Conservation (phyloP, 2,888 invertebrate species). For the Antheraea assamensis region DNA sequence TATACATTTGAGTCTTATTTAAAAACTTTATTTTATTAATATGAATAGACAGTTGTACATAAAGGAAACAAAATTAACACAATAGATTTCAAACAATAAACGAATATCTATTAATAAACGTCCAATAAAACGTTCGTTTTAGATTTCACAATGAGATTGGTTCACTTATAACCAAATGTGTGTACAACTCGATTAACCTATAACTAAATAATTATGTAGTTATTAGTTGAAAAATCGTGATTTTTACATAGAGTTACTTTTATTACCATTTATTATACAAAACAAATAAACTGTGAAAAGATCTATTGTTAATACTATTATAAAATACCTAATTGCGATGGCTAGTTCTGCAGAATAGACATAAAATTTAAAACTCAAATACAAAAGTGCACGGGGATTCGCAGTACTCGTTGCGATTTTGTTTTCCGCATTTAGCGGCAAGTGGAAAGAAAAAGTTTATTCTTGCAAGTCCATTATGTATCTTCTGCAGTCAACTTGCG, state of each 20-base stretch:
- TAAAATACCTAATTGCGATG: conserved; percentile 17
- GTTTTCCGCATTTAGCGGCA: conserved; percentile 43
- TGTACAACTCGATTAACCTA: neutral
- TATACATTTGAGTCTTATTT: no score
- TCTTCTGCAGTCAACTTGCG: conserved; percentile 24
- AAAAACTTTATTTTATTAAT: no score
- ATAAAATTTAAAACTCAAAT: conserved; percentile 26
- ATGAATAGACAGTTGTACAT: neutral
- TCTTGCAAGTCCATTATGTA: conserved; percentile 12
- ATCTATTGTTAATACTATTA: neutral
- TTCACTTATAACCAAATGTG: no score
- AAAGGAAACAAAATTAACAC: neutral
- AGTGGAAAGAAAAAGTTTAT: conserved; percentile 38
- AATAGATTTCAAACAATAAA: neutral
- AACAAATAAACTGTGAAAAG: neutral
- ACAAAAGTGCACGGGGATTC: conserved; percentile 28
- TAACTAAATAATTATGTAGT: neutral
- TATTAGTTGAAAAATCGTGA: neutral
- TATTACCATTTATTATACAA: neutral
- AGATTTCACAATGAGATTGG: no score
- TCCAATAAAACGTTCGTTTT: no score
- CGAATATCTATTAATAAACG: neutral
- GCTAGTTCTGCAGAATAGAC: conserved; percentile 22
- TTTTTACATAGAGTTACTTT: neutral
- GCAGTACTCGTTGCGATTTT: conserved; percentile 35